Evolutionary conservation across 2,888 invertebrate genomes (phyloP).

Genomic region (Meiosimyza platycephala): DNA sequence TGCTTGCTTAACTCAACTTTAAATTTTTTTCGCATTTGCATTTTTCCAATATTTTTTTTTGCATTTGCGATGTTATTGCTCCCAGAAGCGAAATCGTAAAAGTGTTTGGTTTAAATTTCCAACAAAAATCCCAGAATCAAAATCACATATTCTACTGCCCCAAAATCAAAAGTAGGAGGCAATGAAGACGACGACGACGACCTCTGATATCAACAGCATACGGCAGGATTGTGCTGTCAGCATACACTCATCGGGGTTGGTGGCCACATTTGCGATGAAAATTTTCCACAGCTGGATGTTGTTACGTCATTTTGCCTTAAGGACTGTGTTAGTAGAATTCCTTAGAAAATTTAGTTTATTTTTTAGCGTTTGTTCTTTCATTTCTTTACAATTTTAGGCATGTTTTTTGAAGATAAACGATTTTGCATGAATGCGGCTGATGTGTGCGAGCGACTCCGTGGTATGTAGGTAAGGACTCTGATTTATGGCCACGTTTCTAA

Average conservation of each 20-base stretch:
- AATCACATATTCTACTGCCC: background rate
- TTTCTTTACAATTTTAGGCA: background rate
- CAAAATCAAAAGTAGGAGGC: background rate
- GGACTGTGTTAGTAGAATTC: no score
- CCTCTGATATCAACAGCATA: slow-evolving; percentile 7
- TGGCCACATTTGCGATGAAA: background rate
- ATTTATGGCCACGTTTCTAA: slow-evolving; percentile 14
- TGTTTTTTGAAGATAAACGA: slow-evolving; percentile 22
- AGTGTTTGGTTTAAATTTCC: slow-evolving; percentile 23
- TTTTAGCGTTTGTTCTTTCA: background rate
- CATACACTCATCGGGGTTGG: background rate
- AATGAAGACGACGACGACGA: background rate
- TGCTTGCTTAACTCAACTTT: background rate
- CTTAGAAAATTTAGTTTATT: background rate
- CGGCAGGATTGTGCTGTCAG: background rate
- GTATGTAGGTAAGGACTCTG: background rate
- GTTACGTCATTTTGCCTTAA: no score
- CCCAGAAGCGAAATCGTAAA: slow-evolving; percentile 19
- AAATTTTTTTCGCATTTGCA: background rate
- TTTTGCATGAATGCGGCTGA: slow-evolving; percentile 1
- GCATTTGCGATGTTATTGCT: slow-evolving; percentile 22
- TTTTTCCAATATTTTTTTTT: background rate
- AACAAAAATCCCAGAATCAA: slow-evolving; percentile 13
- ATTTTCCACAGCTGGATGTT: background rate
- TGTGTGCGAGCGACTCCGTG: background rate